Conservation (phyloP, 2,113 vertebrate species). For the Neomonachus schauinslandi region DNA sequence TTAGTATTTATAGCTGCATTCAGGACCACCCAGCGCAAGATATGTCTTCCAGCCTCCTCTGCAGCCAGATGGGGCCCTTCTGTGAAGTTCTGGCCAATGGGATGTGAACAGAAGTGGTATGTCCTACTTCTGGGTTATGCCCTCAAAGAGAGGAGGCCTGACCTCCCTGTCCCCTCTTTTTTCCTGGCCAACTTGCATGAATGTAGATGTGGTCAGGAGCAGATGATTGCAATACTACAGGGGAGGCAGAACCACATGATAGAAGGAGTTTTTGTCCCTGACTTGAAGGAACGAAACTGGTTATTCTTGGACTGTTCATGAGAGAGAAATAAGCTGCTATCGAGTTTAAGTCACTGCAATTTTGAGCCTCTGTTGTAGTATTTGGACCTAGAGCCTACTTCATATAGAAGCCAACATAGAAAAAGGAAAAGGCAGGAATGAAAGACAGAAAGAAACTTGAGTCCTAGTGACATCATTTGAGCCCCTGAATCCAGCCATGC, state of each 20-base stretch:
- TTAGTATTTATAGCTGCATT: constrained; percentile 15
- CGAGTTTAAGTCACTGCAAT: background rate
- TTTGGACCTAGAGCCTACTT: background rate
- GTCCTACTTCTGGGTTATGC: background rate
- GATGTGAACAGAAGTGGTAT: background rate
- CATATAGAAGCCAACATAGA: constrained; percentile 10
- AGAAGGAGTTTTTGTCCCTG: background rate
- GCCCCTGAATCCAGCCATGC: background rate
- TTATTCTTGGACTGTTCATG: background rate
- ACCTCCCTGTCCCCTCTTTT: background rate
- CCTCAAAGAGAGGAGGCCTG: background rate
- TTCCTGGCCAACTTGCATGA: background rate
- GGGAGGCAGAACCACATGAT: background rate
- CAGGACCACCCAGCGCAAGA: background rate
- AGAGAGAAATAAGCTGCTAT: background rate
- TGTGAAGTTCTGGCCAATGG: background rate
- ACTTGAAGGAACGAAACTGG: background rate
- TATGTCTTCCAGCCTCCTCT: background rate
- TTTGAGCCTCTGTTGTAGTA: background rate
- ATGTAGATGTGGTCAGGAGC: background rate
- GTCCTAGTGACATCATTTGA: background rate
- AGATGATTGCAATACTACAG: background rate
- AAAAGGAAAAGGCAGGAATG: background rate
- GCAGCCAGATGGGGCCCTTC: background rate
- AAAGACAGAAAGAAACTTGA: background rate